These are phyloP conservation scores for Naja naja DNA, from an alignment of 2,113 vertebrate genomes.

Conservation along the genomic window DNA sequence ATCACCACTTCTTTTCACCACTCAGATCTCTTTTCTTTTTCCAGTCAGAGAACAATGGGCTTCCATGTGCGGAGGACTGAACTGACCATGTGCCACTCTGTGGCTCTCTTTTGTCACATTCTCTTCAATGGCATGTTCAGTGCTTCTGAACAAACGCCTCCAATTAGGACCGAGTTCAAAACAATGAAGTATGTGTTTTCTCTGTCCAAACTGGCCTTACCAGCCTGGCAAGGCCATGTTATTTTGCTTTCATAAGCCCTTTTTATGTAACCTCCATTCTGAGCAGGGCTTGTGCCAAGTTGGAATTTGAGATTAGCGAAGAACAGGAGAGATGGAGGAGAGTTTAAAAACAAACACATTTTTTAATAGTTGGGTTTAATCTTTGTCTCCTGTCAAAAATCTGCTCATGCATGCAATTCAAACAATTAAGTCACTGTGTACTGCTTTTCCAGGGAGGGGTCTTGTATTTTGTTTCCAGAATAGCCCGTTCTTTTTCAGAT, in stretches of 20 bases:
- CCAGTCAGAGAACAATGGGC: background rate
- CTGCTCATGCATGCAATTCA: slow-evolving; percentile 15
- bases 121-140: background rate
- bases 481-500: background rate
- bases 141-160: slow-evolving; percentile 13
- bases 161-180: slow-evolving; percentile 17
- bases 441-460: slow-evolving; percentile 13
- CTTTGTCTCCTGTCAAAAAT: slow-evolving; percentile 48
- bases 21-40: too few species aligned
- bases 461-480: slow-evolving; percentile 24
- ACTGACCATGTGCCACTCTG: background rate
- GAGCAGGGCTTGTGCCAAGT: slow-evolving; percentile 54
- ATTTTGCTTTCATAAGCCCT: slow-evolving; percentile 62
- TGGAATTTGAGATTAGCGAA: slow-evolving; percentile 11
- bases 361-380: slow-evolving; percentile 53
- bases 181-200: slow-evolving; percentile 13
- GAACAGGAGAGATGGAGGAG: background rate
- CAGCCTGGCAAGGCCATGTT: slow-evolving; percentile 35
- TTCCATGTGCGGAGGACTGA: background rate
- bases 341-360: slow-evolving; percentile 48
- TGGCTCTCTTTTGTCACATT: background rate
- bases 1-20: background rate
- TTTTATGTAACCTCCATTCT: slow-evolving; percentile 61
- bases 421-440: background rate
- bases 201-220: slow-evolving; percentile 25